These are phyloP conservation scores for Kryphioiulus occultus DNA, from an alignment of 2,888 invertebrate genomes.

Conservation along the genomic window DNA sequence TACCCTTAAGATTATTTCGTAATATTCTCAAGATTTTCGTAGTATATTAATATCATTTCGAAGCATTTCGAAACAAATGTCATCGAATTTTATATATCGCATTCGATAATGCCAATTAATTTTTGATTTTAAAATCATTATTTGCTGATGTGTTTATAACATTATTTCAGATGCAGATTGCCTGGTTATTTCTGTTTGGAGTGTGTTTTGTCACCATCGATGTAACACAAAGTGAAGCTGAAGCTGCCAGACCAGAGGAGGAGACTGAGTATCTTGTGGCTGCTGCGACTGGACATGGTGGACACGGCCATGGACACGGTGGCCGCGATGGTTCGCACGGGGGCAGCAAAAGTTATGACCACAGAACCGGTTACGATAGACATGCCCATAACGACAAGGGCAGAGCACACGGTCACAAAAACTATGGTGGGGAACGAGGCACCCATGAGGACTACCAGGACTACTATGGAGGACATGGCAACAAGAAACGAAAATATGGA, in stretches of 20 bases:
- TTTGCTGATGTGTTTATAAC: too few relatives aligned
- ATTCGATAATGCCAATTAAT: too few relatives aligned
- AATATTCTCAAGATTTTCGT: too few relatives aligned
- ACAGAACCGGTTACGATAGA: not conserved
- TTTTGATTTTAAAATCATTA: too few relatives aligned
- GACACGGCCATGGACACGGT: constrained; percentile 64
- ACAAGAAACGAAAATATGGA: constrained; percentile 41
- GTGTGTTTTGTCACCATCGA: not conserved
- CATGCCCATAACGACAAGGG: not conserved
- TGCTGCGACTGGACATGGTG: constrained; percentile 47
- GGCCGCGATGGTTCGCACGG: constrained; percentile 69
- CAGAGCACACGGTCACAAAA: constrained; percentile 62
- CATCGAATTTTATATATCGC: too few relatives aligned
- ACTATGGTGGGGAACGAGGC: constrained; percentile 68
- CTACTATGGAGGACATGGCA: constrained; percentile 60
- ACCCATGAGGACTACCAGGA: constrained; percentile 66
- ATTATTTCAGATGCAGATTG: not conserved
- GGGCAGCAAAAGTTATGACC: constrained; percentile 54
- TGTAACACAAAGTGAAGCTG: not conserved
- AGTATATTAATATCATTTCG: too few relatives aligned
- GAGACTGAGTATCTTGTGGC: not conserved
- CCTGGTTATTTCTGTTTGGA: not conserved
- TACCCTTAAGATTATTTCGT: too few relatives aligned
- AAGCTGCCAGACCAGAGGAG: not conserved
- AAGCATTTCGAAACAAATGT: too few relatives aligned